These are phyloP conservation scores for Pardosa pseudoannulata DNA, from an alignment of 2,888 invertebrate genomes.

Conservation along the genomic window DNA sequence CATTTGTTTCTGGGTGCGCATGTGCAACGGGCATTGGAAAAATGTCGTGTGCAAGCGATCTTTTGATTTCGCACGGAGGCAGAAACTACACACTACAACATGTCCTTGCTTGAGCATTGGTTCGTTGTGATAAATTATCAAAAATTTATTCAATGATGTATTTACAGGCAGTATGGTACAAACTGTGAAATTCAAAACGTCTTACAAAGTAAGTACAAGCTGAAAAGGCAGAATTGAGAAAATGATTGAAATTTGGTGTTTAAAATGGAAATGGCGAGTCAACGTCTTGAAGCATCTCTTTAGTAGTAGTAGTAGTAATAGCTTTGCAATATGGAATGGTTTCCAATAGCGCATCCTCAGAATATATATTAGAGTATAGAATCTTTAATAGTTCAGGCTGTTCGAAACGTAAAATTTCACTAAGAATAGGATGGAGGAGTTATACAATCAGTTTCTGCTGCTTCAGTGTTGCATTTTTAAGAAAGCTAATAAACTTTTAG, in stretches of 20 bases:
- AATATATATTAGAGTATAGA: conserved; percentile 65
- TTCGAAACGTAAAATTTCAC: conserved; percentile 69
- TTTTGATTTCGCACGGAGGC: too few species aligned
- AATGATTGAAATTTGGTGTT: conserved; percentile 73
- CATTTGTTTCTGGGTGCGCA: too few species aligned
- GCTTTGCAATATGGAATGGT: conserved; percentile 63
- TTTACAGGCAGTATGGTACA: conserved; percentile 77
- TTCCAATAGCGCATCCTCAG: conserved; percentile 67
- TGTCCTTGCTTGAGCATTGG: conserved; percentile 73
- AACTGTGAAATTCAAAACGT: conserved; percentile 77
- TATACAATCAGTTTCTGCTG: conserved; percentile 71
- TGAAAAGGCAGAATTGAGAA: conserved; percentile 74
- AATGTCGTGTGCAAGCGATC: too few species aligned
- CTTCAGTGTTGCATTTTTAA: conserved; percentile 68
- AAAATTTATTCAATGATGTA: conserved; percentile 77
- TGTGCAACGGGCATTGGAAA: too few species aligned
- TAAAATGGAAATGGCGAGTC: conserved; percentile 73
- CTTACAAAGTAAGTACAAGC: conserved; percentile 76
- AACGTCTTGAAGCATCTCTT: conserved; percentile 72
- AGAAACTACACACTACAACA: conserved; percentile 70
- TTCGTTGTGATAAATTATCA: conserved; percentile 77
- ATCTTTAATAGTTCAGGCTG: conserved; percentile 71
- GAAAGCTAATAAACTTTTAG: conserved; percentile 71
- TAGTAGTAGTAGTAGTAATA: conserved; percentile 63
- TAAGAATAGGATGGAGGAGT: conserved; percentile 71